Evolutionary conservation across 2,113 vertebrate species (phyloP).

Genomic region (Myiozetetes cayanensis): DNA sequence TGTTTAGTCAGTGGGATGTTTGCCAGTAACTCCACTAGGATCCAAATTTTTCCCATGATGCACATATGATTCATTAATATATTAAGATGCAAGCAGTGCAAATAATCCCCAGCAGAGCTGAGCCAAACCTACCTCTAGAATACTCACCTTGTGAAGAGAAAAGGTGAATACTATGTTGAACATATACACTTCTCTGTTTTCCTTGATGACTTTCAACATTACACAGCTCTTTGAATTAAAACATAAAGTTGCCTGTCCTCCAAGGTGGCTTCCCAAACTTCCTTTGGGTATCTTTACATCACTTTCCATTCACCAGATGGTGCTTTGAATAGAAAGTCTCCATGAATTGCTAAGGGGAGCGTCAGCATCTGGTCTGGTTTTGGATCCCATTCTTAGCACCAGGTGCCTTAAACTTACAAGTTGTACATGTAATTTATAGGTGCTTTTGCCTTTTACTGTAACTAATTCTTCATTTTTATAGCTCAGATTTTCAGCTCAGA

Average conservation of each 20-base stretch:
- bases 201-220: background rate
- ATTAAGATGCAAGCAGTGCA: background rate
- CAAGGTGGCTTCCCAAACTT: background rate
- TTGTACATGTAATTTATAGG: background rate
- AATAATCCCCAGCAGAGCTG: background rate
- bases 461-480: background rate
- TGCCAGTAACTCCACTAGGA: background rate
- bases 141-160: background rate
- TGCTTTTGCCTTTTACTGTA: background rate
- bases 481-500: background rate
- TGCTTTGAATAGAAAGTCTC: background rate
- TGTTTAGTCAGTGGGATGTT: background rate
- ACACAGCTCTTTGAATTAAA: background rate
- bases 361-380: background rate
- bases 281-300: background rate
- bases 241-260: background rate
- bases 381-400: background rate
- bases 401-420: background rate
- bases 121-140: background rate
- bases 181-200: background rate
- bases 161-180: background rate
- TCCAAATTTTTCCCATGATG: background rate
- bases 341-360: background rate
- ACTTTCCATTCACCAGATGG: background rate
- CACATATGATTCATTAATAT: background rate